Percentiles rank a stretch among this genome's conserved stretches.
Conservation (phyloP, 2,888 invertebrate species). For the Cacoxenus indagator region DNA sequence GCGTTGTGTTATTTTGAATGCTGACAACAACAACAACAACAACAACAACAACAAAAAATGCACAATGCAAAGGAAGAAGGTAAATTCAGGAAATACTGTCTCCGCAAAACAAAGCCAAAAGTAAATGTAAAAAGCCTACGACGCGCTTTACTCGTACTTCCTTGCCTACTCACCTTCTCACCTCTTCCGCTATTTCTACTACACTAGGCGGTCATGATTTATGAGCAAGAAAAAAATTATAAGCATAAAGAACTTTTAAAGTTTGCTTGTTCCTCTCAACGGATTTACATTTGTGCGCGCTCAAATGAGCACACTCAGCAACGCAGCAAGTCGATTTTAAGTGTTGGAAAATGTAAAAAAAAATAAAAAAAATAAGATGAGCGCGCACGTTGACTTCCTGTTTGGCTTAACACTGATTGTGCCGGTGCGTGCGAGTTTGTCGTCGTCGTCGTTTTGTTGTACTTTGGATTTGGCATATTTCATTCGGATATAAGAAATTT, state of each 20-base stretch:
- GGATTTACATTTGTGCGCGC: conserved; percentile 60
- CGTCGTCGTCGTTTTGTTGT: neutral
- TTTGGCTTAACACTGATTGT: conserved; percentile 41
- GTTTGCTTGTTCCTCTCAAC: conserved; percentile 49
- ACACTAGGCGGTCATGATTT: conserved; percentile 45
- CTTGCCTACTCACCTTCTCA: too few species aligned
- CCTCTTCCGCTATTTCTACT: neutral
- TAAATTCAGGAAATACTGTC: conserved; percentile 64
- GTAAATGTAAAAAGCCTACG: conserved; percentile 3
- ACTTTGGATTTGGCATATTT: conserved; percentile 5
- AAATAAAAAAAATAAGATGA: too few species aligned
- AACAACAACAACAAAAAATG: conserved; percentile 51
- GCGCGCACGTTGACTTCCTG: conserved; percentile 7
- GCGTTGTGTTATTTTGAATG: conserved; percentile 34
- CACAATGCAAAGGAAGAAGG: conserved; percentile 44
- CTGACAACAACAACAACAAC: neutral
- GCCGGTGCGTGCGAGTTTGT: conserved; percentile 10
- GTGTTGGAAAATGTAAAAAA: conserved; percentile 23
- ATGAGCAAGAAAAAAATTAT: conserved; percentile 32
- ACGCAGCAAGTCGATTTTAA: conserved; percentile 26
- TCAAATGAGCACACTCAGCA: conserved; percentile 28
- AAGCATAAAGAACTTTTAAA: conserved; percentile 16
- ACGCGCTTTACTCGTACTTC: neutral
- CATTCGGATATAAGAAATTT: neutral
- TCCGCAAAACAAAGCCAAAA: conserved; percentile 62